Evolutionary conservation across 2,888 invertebrate species (phyloP).

Genomic region (Achlya flavicornis): DNA sequence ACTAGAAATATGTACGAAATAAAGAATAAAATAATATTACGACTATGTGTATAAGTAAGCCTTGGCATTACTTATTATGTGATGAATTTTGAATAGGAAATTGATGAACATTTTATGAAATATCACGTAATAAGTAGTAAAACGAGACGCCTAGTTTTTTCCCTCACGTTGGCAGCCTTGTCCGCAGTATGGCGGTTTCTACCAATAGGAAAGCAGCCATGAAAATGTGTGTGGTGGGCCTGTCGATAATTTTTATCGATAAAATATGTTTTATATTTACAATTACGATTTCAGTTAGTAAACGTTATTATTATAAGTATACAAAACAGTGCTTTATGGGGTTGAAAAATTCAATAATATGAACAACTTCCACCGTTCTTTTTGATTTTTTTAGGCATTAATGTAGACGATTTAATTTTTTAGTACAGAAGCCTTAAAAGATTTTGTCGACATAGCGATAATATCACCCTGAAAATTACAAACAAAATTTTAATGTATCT

Average conservation of each 20-base stretch:
- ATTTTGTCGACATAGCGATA: no score
- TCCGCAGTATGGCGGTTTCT: slow-evolving; percentile 41
- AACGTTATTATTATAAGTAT: no score
- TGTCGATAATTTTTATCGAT: slow-evolving; percentile 47
- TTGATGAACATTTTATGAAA: neutral
- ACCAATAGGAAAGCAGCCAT: slow-evolving; percentile 58
- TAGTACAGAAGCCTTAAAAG: no score
- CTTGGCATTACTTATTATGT: neutral
- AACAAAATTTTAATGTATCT: no score
- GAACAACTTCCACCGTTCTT: no score
- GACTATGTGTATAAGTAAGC: neutral
- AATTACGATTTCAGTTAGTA: neutral
- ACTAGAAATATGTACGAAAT: neutral
- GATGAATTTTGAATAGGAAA: neutral
- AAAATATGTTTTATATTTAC: slow-evolving; percentile 9
- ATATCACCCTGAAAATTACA: no score
- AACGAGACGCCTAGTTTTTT: slow-evolving; percentile 34
- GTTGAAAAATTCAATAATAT: no score
- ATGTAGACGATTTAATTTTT: no score
- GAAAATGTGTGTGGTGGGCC: slow-evolving; percentile 37
- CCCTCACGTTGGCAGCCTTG: slow-evolving; percentile 56
- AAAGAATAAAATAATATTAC: neutral
- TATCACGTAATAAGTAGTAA: neutral
- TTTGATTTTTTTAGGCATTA: no score
- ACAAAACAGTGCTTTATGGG: no score